phyloP scores from a whole-genome alignment of 2,113 vertebrate genomes.

The Rattus norvegicus region DNA sequence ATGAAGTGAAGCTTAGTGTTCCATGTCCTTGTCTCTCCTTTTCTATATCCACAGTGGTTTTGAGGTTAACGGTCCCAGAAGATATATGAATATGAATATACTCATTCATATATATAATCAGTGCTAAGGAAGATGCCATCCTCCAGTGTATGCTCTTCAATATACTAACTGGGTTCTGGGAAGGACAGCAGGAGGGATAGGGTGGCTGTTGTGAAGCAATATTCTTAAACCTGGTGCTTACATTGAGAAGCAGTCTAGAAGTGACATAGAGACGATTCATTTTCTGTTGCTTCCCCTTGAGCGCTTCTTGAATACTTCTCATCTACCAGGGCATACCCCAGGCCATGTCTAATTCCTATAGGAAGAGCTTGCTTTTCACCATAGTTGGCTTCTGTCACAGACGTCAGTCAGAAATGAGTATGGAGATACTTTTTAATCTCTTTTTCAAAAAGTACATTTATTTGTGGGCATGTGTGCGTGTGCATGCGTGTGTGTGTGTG shows the following conservation, averaged over 20 bases:
- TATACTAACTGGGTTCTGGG: not conserved
- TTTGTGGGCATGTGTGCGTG: not conserved
- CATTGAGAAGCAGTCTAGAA: not conserved
- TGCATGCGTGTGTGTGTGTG: not conserved
- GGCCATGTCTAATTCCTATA: not conserved
- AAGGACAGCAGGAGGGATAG: not conserved
- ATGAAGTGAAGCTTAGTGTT: not conserved
- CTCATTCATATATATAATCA: not conserved
- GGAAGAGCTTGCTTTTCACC: not conserved
- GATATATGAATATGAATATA: no score
- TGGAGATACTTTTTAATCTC: not conserved
- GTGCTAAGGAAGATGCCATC: no score
- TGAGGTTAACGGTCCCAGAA: no score
- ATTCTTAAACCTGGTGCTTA: not conserved
- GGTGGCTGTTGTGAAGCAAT: not conserved
- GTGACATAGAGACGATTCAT: not conserved
- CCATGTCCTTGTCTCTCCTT: not conserved
- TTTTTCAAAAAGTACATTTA: not conserved
- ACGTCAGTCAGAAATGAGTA: not conserved
- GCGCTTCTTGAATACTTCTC: not conserved
- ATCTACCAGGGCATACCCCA: not conserved
- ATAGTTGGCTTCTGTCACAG: not conserved
- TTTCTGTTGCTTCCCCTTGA: not conserved
- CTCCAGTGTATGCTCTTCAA: not conserved
- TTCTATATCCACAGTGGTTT: not conserved